A percentile compares a stretch with the other conserved stretches of the same genome.
These are phyloP conservation scores for Florisuga fusca DNA, from an alignment of 2,797 vertebrate genomes.

Conservation along the genomic window DNA sequence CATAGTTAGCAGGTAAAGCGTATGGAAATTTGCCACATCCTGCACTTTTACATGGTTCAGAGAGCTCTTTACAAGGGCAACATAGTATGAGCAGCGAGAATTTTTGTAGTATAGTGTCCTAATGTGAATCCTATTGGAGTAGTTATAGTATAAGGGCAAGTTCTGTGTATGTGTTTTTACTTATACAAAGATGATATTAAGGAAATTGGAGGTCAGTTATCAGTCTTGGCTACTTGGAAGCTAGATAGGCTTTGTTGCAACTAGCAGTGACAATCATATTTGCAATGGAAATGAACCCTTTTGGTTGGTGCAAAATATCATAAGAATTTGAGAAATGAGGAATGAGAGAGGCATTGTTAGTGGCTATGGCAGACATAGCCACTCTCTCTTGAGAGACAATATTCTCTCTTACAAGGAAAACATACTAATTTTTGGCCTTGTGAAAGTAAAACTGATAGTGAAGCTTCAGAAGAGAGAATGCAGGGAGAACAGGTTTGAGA, in stretches of 20 bases:
- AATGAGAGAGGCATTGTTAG: too few relatives aligned
- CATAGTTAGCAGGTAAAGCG: rapidly evolving
- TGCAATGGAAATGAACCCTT: neutral
- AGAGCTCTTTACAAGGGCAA: neutral
- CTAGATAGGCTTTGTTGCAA: neutral
- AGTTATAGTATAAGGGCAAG: neutral
- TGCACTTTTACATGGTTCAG: neutral
- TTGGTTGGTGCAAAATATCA: neutral
- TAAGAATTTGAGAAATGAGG: neutral
- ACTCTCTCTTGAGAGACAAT: too few relatives aligned
- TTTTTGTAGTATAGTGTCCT: neutral
- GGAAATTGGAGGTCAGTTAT: neutral
- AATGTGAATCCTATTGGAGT: neutral
- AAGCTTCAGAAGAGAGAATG: neutral
- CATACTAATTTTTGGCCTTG: neutral
- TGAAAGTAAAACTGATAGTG: neutral
- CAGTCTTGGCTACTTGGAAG: neutral
- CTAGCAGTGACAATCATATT: neutral
- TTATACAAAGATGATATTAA: neutral
- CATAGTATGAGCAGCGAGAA: neutral
- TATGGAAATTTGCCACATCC: neutral
- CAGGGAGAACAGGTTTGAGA: neutral
- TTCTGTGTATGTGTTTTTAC: neutral
- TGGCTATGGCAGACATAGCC: neutral
- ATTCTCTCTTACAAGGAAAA: neutral